These are phyloP conservation scores for Actinemys pallida DNA, from an alignment of 2,113 vertebrate genomes.

Conservation along the genomic window DNA sequence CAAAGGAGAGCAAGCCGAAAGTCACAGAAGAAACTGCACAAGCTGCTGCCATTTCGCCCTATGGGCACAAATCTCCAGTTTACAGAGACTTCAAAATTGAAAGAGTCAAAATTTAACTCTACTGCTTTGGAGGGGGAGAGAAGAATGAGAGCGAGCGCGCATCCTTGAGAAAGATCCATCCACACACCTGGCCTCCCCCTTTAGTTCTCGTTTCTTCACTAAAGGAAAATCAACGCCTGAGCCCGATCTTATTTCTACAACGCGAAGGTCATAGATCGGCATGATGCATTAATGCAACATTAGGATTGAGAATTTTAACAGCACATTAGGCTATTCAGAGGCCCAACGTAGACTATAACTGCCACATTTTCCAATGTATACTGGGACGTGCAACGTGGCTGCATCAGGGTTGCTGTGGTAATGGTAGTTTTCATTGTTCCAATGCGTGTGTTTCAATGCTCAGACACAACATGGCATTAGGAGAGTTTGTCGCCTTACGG, in stretches of 20 bases:
- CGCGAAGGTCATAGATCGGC: background rate
- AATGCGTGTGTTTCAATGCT: background rate
- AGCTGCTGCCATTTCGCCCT: background rate
- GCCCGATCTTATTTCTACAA: background rate
- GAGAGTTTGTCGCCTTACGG: background rate
- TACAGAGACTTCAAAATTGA: background rate
- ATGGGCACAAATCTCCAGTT: background rate
- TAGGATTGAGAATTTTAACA: background rate
- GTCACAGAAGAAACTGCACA: background rate
- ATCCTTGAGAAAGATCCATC: background rate
- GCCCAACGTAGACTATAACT: background rate
- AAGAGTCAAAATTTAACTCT: background rate
- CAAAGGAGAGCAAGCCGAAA: background rate
- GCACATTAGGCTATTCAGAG: background rate
- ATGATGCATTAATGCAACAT: background rate
- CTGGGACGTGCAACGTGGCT: background rate
- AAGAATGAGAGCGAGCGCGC: background rate
- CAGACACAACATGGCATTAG: background rate
- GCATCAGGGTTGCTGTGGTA: background rate
- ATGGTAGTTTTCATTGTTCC: background rate
- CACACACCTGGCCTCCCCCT: background rate
- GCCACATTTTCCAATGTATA: background rate
- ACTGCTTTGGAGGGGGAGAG: background rate
- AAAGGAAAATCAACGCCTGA: background rate
- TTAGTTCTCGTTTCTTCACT: background rate